Conservation (phyloP, 2,797 vertebrate species). For the Cyclura pinguis region DNA sequence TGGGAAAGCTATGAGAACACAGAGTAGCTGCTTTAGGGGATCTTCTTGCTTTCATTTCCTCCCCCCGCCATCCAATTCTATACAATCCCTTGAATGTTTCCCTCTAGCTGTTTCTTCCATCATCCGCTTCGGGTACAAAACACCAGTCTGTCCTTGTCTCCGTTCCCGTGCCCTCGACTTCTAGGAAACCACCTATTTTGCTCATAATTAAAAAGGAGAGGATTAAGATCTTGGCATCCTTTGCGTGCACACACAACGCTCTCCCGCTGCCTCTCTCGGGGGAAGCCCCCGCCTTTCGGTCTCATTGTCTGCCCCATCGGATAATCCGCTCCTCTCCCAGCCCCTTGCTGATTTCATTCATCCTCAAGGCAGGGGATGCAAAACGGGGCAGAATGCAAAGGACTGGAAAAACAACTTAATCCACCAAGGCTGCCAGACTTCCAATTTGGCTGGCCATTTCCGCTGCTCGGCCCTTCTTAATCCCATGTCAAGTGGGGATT, state of each 20-base stretch:
- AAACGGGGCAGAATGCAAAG: neutral
- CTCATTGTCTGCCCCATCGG: conserved; percentile 18
- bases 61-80: conserved; percentile 57
- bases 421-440: neutral
- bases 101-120: conserved; percentile 30
- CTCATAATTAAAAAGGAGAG: rapidly evolving
- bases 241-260: neutral
- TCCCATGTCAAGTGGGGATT: conserved; percentile 37
- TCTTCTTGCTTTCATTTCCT: conserved; percentile 57
- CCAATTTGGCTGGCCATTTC: neutral
- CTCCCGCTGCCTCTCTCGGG: neutral
- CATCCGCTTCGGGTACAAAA: conserved; percentile 2
- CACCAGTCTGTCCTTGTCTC: neutral
- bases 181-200: conserved; percentile 19
- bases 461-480: neutral
- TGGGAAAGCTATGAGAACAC: neutral
- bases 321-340: neutral
- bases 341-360: conserved; percentile 14
- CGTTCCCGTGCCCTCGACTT: conserved; percentile 3
- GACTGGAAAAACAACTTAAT: conserved; percentile 18
- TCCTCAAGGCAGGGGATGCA: neutral
- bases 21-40: conserved; percentile 56
- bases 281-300: neutral
- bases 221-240: conserved; percentile 38
- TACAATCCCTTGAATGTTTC: neutral